These are phyloP conservation scores for Drosophila albomicans DNA, from an alignment of 1,140 invertebrate species.

Conservation along the genomic window DNA sequence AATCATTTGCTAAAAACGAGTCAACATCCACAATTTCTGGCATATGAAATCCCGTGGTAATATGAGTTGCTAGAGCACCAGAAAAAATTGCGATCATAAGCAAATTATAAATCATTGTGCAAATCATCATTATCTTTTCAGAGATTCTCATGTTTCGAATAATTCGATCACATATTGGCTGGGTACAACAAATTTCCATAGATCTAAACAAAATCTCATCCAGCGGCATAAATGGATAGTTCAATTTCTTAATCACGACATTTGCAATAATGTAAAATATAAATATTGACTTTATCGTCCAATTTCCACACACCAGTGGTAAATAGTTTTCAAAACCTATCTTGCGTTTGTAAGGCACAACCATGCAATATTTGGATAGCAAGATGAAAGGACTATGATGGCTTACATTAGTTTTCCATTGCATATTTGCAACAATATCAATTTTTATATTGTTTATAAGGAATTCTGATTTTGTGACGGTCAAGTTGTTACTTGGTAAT, in stretches of 20 bases:
- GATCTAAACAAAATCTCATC: too few relatives aligned
- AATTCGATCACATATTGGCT: too few relatives aligned
- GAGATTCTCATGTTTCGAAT: neutral
- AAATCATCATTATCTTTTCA: neutral
- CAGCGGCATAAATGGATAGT: too few relatives aligned
- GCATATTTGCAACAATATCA: slow-evolving; percentile 8
- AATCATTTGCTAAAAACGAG: neutral
- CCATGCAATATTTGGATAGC: slow-evolving; percentile 9
- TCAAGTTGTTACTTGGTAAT: too few relatives aligned
- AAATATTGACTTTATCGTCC: too few relatives aligned
- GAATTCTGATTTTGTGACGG: too few relatives aligned
- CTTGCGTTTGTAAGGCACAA: neutral
- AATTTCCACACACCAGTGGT: too few relatives aligned
- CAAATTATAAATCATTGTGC: neutral
- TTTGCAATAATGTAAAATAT: too few relatives aligned
- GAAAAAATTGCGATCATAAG: neutral
- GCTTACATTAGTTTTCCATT: neutral
- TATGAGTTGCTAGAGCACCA: neutral
- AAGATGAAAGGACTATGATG: neutral
- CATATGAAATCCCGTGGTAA: neutral
- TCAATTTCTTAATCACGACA: too few relatives aligned
- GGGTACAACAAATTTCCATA: too few relatives aligned
- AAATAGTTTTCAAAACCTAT: neutral
- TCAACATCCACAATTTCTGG: neutral
- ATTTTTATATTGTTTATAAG: neutral